Evolutionary conservation across 2,113 vertebrate species (phyloP), one percentile per base, ranked within the genome.

Genomic region (Australoheros scitulus): DNA sequence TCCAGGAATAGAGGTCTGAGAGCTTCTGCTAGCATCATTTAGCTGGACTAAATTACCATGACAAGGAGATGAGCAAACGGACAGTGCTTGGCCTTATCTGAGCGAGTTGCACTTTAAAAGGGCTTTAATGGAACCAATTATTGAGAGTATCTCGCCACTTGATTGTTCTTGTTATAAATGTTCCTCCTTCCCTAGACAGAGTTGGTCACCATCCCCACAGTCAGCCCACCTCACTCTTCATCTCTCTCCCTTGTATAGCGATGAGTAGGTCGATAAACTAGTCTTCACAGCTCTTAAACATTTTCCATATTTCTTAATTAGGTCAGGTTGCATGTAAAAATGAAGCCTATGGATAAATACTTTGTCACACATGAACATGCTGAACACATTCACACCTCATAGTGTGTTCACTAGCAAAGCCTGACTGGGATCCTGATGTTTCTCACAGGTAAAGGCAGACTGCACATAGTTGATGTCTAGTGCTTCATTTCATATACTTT

Each of bases 271-370:
- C 94, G 96, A 92, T 92, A 85, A 91, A 92, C 89, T 93, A 92
- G 90, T 94, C 91, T 90, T 94, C 90, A 92, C 87, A 93, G 87
- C 91, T 92, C 91, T 91, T 92, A 91, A 94, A 95, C 94, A 94
- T 93, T 93, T 94, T 94, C 88, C 91, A 92, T 91, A 95, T 95
- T 94, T 94, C 95, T 96, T 95, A 96, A 96, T 96, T 96, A 96
- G 94, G 93, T 87, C 84, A 91, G 92, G 87, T 85, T 82, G 56
- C 82, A 91, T 94, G 90, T 93, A 89, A 90, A 88, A 90, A 87
- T 81, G 87, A 82, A 88, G 79, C 77, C 38, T 77, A 89, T 88
- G 78, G 83, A 88, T 72, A 83, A 76, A 57, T 79, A 81, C 74
- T 57, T 84, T 65, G 36, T 64, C 36, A 84, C 82, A 61, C 29